These are phyloP conservation scores for Masticophis lateralis DNA, from an alignment of 2,797 vertebrate species.

Conservation along the genomic window DNA sequence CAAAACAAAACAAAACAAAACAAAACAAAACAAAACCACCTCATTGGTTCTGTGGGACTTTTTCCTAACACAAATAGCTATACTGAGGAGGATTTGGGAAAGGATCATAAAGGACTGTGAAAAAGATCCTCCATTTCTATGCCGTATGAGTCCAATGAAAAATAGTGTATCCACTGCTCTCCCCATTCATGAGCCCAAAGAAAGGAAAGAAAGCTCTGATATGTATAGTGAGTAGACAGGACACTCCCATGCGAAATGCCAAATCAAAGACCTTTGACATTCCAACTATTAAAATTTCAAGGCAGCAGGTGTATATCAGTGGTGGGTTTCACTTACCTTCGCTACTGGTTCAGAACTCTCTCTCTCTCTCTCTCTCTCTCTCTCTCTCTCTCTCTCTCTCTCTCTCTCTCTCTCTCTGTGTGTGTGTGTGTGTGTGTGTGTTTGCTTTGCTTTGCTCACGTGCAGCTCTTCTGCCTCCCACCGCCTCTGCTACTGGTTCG, in stretches of 20 bases:
- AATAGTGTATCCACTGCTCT: neutral
- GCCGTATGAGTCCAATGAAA: neutral
- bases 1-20: neutral
- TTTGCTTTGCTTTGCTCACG: too few relatives aligned
- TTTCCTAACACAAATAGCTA: neutral
- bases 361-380: too few relatives aligned
- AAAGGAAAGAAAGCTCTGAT: neutral
- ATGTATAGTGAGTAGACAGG: neutral
- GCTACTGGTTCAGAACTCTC: too few relatives aligned
- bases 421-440: too few relatives aligned
- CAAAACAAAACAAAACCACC: neutral
- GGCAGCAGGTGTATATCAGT: neutral
- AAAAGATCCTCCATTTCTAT: neutral
- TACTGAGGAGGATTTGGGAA: neutral
- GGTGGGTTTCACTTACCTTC: too few relatives aligned
- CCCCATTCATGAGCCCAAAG: neutral
- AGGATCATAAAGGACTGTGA: neutral
- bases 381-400: too few relatives aligned
- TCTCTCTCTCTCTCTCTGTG: too few relatives aligned
- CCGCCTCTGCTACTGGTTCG: too few relatives aligned
- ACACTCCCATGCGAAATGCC: neutral
- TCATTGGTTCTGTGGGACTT: neutral
- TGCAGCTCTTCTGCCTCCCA: too few relatives aligned
- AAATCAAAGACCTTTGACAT: neutral
- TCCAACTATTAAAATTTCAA: neutral